phyloP scores from a whole-genome alignment of 1,140 invertebrate genomes.

The Drosophila quadrilineata region DNA sequence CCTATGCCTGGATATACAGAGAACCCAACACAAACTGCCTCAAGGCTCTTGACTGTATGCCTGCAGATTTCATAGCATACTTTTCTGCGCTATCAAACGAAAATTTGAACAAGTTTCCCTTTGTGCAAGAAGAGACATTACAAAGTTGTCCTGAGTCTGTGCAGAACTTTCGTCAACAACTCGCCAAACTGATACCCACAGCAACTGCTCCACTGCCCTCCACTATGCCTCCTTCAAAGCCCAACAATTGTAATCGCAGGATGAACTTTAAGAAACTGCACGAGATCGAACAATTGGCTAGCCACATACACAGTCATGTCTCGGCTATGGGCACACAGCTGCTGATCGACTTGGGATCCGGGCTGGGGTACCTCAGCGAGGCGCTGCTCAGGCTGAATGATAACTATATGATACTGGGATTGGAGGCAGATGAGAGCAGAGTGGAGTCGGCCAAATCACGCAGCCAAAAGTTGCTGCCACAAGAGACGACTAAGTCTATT shows the following conservation, averaged over 20 bases:
- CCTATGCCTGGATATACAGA: conserved; percentile 86
- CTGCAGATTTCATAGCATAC: conserved; percentile 82
- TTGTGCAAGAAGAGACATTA: conserved; percentile 29
- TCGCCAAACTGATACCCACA: conserved; percentile 58
- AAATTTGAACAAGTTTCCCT: conserved; percentile 70
- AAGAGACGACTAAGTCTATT: conserved; percentile 80
- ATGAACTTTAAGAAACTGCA: conserved; percentile 86
- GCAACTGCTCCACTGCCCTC: not conserved
- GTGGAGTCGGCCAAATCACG: conserved; percentile 85
- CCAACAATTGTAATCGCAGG: conserved; percentile 26
- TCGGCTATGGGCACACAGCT: conserved; percentile 63
- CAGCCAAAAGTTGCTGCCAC: conserved; percentile 83
- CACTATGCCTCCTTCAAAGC: conserved; percentile 81
- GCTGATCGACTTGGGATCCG: conserved; percentile 92
- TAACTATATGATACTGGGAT: conserved; percentile 86
- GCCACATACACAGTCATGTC: conserved; percentile 84
- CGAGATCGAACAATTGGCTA: conserved; percentile 85
- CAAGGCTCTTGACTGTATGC: conserved; percentile 83
- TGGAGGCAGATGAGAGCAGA: conserved; percentile 86
- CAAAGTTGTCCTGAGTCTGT: conserved; percentile 12
- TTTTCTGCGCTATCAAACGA: conserved; percentile 81
- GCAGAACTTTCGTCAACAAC: conserved; percentile 28
- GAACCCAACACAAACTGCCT: conserved; percentile 86
- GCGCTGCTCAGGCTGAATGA: conserved; percentile 83
- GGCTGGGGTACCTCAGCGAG: conserved; percentile 91